Conservation (phyloP, 1,140 invertebrate genomes). For the Plectus sambesii region DNA sequence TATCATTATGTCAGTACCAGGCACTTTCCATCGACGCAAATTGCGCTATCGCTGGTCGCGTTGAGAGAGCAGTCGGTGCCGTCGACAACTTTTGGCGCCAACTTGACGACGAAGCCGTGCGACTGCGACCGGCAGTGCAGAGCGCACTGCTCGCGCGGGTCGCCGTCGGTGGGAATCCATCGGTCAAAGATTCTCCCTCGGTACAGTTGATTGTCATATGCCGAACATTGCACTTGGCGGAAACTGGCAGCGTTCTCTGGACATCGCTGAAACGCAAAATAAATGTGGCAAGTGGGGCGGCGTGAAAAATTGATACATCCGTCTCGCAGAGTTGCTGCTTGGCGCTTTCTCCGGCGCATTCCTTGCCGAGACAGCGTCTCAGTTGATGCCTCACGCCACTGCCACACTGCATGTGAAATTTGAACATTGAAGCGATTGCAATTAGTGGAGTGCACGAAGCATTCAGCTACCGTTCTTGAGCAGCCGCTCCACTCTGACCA, state of each 20-base stretch:
- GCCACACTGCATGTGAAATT: conserved; percentile 31
- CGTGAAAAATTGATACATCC: neutral
- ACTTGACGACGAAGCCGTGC: conserved; percentile 59
- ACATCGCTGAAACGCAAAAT: too few relatives aligned
- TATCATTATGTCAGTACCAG: too few relatives aligned
- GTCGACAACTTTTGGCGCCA: conserved; percentile 61
- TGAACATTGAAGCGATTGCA: conserved; percentile 4
- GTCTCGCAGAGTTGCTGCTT: conserved; percentile 10
- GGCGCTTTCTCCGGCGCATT: conserved; percentile 26
- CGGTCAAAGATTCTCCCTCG: conserved; percentile 6
- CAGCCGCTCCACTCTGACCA: conserved; percentile 34
- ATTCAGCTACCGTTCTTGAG: conserved; percentile 20
- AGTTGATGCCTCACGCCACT: conserved; percentile 29
- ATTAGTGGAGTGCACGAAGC: conserved; percentile 10
- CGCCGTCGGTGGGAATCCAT: too few relatives aligned
- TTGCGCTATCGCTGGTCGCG: conserved; percentile 63
- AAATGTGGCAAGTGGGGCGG: neutral
- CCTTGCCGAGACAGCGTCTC: conserved; percentile 27
- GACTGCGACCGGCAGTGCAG: conserved; percentile 63
- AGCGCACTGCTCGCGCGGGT: conserved; percentile 66
- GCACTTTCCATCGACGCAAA: conserved; percentile 67
- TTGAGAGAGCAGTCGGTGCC: conserved; percentile 71
- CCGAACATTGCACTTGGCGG: neutral
- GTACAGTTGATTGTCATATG: conserved; percentile 11
- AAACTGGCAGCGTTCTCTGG: too few relatives aligned